Evolutionary conservation across 1,140 invertebrate genomes (phyloP).

Genomic region (Bombus confusus): DNA sequence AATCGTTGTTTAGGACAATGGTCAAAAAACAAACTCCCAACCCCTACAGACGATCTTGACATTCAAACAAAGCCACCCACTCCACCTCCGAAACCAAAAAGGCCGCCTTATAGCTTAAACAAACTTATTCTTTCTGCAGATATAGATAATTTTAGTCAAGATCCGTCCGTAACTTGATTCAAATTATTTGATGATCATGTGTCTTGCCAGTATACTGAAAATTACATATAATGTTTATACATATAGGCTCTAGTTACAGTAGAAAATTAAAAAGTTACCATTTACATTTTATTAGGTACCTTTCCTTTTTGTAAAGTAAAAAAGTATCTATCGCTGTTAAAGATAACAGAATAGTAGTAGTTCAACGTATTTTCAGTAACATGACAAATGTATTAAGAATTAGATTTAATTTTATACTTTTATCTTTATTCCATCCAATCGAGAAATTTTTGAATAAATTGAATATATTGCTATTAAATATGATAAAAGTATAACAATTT

Average conservation of each 20-base stretch:
- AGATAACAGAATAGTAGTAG: not conserved
- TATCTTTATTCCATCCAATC: constrained; percentile 30
- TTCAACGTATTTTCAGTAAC: not conserved
- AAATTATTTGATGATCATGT: constrained; percentile 31
- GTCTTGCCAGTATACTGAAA: constrained; percentile 45
- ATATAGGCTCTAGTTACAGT: constrained; percentile 49
- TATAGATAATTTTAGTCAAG: constrained; percentile 61
- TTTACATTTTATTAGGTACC: constrained; percentile 53
- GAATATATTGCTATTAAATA: constrained; percentile 19
- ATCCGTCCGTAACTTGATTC: constrained; percentile 68
- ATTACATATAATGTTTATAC: constrained; percentile 16
- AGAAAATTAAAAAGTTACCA: constrained; percentile 62
- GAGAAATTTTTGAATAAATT: constrained; percentile 10
- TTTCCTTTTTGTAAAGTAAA: constrained; percentile 40
- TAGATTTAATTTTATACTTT: not conserved
- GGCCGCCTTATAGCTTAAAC: constrained; percentile 45
- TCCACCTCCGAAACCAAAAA: constrained; percentile 77
- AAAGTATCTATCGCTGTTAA: constrained; percentile 20
- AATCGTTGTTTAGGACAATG: constrained; percentile 55
- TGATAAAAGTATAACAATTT: constrained; percentile 23
- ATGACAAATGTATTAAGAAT: not conserved
- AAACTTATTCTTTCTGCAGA: constrained; percentile 56
- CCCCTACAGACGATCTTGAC: constrained; percentile 57
- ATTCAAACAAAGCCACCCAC: constrained; percentile 71
- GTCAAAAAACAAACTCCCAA: constrained; percentile 64